phyloP scores from a whole-genome alignment of 2,888 invertebrate species.

The Hypolimnas misippus region DNA sequence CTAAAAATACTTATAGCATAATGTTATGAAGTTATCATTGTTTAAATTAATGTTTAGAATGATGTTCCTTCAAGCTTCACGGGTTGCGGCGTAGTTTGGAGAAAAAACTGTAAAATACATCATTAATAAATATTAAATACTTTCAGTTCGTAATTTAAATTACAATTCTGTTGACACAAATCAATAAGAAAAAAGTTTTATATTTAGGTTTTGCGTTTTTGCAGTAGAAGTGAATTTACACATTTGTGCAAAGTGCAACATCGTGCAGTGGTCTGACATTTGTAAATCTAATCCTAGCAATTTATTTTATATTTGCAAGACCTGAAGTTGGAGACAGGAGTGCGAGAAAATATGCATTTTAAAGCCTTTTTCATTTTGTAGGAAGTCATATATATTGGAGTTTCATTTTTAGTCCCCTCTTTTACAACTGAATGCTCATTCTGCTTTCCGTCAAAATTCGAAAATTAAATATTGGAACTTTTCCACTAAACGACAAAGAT shows the following conservation, averaged over 20 bases:
- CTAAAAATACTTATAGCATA: constrained; percentile 7
- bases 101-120: constrained; percentile 73
- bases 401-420: not conserved
- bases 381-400: not conserved
- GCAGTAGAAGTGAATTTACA: not conserved
- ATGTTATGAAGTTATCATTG: not conserved
- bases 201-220: not conserved
- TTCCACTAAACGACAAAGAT: constrained; percentile 18
- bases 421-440: constrained; percentile 12
- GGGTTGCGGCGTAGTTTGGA: constrained; percentile 75
- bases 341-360: not conserved
- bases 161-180: not conserved
- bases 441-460: too few species aligned
- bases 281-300: not conserved
- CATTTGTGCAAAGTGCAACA: not conserved
- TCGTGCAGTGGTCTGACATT: not conserved
- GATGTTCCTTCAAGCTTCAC: constrained; percentile 50
- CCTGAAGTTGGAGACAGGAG: not conserved
- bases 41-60: not conserved
- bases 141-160: not conserved
- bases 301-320: not conserved
- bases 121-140: not conserved
- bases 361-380: not conserved
- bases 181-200: not conserved
- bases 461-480: not conserved